A percentile compares a stretch with the other conserved stretches of the same genome.
phyloP scores from a whole-genome alignment of 2,797 vertebrate species.

The Fistularia commersonii region DNA sequence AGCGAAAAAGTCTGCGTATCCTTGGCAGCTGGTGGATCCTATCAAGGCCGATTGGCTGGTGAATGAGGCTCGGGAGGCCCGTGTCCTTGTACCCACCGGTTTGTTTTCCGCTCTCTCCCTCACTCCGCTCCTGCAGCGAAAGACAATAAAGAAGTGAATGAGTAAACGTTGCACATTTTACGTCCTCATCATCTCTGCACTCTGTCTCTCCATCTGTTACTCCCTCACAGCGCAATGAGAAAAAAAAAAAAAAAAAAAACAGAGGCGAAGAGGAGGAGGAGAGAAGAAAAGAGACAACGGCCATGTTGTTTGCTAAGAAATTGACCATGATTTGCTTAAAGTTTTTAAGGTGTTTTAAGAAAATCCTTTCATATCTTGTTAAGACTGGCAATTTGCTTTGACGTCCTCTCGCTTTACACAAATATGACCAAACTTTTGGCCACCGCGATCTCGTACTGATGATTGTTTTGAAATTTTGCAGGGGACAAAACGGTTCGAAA shows the following conservation, averaged over 20 bases:
- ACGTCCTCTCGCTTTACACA: too few relatives aligned
- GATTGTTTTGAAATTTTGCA: too few relatives aligned
- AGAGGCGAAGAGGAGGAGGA: conserved; percentile 18
- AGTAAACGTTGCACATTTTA: conserved; percentile 76
- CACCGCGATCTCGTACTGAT: too few relatives aligned
- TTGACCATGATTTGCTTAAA: conserved; percentile 3
- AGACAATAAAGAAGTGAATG: conserved; percentile 73
- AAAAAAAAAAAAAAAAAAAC: too few relatives aligned
- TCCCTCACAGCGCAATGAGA: conserved; percentile 56
- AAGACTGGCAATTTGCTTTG: background rate
- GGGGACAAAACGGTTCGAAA: too few relatives aligned
- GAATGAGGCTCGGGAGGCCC: conserved; percentile 85
- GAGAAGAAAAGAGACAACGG: conserved; percentile 18
- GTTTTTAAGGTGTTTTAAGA: background rate
- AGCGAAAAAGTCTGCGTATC: conserved; percentile 70
- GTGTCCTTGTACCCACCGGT: conserved; percentile 84
- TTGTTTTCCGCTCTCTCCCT: conserved; percentile 72
- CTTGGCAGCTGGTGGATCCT: conserved; percentile 86
- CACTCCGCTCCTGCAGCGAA: conserved; percentile 61
- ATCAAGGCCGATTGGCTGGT: conserved; percentile 81
- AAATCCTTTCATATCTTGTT: background rate
- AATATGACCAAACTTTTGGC: too few relatives aligned
- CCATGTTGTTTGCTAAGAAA: conserved; percentile 7
- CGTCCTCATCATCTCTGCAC: conserved; percentile 84
- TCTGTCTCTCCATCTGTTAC: conserved; percentile 81